Evolutionary conservation across 2,888 invertebrate species (phyloP).

Genomic region (Terebella lapidaria): DNA sequence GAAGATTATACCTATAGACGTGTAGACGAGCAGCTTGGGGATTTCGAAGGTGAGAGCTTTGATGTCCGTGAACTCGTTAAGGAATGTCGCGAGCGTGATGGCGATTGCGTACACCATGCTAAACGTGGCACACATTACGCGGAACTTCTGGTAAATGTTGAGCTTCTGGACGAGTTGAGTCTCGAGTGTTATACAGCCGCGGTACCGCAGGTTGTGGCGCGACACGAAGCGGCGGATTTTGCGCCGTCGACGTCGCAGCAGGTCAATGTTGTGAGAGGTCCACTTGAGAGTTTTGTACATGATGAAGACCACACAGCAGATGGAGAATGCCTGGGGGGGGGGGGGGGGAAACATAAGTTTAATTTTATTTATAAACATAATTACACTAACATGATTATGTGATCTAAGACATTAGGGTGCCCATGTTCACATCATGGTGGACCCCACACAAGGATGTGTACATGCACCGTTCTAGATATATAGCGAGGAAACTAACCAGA

Average conservation of each 20-base stretch:
- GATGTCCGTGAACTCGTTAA: slow-evolving; percentile 21
- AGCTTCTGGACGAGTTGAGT: slow-evolving; percentile 19
- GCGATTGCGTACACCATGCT: slow-evolving; percentile 19
- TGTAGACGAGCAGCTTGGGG: slow-evolving; percentile 18
- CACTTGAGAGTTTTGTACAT: slow-evolving; percentile 26
- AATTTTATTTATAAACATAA: no score
- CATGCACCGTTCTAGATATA: no score
- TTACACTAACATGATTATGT: no score
- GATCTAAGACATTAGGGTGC: no score
- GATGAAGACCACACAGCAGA: slow-evolving; percentile 21
- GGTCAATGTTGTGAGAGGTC: slow-evolving; percentile 21
- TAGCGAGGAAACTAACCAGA: slow-evolving; percentile 22
- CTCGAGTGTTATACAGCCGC: slow-evolving; percentile 18
- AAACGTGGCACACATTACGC: slow-evolving; percentile 17
- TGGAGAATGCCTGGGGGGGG: slow-evolving; percentile 18
- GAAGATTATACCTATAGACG: slow-evolving; percentile 17
- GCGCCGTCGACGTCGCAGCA: slow-evolving; percentile 17
- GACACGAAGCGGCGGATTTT: slow-evolving; percentile 22
- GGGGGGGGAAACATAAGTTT: no score
- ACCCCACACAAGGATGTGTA: no score
- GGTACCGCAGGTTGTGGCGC: slow-evolving; percentile 19
- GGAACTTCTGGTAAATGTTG: slow-evolving; percentile 15
- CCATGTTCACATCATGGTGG: not conserved
- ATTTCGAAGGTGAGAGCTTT: slow-evolving; percentile 18
- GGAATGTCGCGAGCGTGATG: slow-evolving; percentile 19